Evolutionary conservation across 2,888 invertebrate species (phyloP), one percentile per base, ranked within the genome.

Genomic region (Rhogogaster chlorosoma): DNA sequence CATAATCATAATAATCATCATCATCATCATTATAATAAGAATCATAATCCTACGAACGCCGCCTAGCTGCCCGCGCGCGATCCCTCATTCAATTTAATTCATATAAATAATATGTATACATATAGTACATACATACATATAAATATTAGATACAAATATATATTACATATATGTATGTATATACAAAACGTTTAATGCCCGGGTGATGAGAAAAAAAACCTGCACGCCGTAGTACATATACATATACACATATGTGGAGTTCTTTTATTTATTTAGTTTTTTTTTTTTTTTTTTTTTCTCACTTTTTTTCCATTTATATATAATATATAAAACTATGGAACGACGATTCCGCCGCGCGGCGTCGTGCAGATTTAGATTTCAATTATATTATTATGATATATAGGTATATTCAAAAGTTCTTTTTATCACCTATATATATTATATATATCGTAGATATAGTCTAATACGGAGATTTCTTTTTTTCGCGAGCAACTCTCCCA

Each of bases 41-140:
- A 15, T 67, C 7, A 71, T 71, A 71, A 32, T 71, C 70, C 70
- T 70, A 70, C 78, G 78, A 80, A 80, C 78, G 78, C 61, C 78
- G 36, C 78, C 78, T 57, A 80, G 78, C 57, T 80, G 78, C 78
- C 61, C 78, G 78, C 78, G 29, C 77, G 36, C 78, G 38, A 57
- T 53, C 53, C 49, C 77, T 42, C 38, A 32, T 53, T n/a, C n/a
- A n/a, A 71, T 71, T n/a, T 36, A 36, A 18, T 38, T 18, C n/a
- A 70, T 70, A 70, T 36, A 29, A 67, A 29, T 49, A 45, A 38
- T 77, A 12, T 26, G 18, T 32, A 75, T 26, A 12, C 18, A 75
- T 75, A 22, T 42, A 45, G 3, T 61, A 61, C 36, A 70, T 36
- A 70, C 9, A 70, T 70, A 36, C 2, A 67, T 67, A 67, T 29